Evolutionary conservation across 53 echinoderm and acorn worm genomes (phyloP), one percentile per base, ranked within the genome.

Genomic region (Pentamera pediparva): DNA sequence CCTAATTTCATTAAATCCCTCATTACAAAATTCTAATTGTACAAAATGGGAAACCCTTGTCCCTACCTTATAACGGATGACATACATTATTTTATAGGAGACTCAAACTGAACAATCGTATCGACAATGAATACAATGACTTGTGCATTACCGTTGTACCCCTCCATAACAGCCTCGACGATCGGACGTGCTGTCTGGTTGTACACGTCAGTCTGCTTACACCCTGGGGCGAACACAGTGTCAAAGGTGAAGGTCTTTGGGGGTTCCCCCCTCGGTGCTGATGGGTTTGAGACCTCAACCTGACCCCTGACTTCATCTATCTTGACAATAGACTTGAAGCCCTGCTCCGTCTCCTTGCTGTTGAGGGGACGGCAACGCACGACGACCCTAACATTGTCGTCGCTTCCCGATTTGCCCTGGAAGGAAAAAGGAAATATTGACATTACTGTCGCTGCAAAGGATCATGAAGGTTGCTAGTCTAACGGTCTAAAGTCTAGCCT

Each of bases 121-220:
- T n/a, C n/a, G n/a, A n/a, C n/a, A n/a, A n/a, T n/a, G n/a, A n/a
- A n/a, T n/a, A n/a, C n/a, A n/a, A n/a, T n/a, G n/a, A n/a, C n/a
- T n/a, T n/a, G n/a, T n/a, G 15, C 43, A 41, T 62, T 67, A 95
- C 96, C 96, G 78, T 95, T 95, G 59, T 95, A 95, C 0, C 96
- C 96, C 52, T 95, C 96, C 76, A 95, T 87, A 8, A 95, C 88
- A 20, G 96, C 96, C 84, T 95, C 91, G n/a, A 95, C 96, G 33
- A 95, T 95, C 4, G 91, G 85, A 49, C 96, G 74, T n/a, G 96
- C 96, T 50, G 96, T 95, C 56, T 95, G 90, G 52, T 95, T 95
- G 85, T 95, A 95, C 26, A 95, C 85, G 70, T 95, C 96, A 9
- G 91, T 88, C 76, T 91, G 91, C 39, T 95, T 95, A 54, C 85